Evolutionary conservation across 2,797 vertebrate species (phyloP).

Genomic region (Gymnoscopelus microlampas): DNA sequence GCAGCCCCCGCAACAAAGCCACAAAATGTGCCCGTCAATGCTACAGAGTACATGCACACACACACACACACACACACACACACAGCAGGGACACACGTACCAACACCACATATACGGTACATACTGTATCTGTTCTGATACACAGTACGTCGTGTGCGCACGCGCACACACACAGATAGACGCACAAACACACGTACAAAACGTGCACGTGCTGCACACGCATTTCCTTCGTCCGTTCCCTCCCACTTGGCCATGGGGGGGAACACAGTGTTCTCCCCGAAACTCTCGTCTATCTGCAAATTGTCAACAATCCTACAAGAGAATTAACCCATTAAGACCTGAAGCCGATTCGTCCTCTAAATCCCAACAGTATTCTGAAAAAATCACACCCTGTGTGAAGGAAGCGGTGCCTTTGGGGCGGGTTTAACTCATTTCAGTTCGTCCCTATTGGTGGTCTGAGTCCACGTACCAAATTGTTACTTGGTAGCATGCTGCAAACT

Average conservation of each 20-base stretch:
- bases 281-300: background rate
- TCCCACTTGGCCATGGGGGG: background rate
- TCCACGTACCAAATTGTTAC: too few relatives aligned
- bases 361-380: too few relatives aligned
- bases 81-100: constrained; percentile 1
- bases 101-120: constrained; percentile 1
- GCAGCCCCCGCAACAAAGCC: constrained; percentile 24
- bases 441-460: too few relatives aligned
- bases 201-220: background rate
- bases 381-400: too few relatives aligned
- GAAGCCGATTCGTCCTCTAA: too few relatives aligned
- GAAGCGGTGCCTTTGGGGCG: too few relatives aligned
- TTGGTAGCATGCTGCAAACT: too few relatives aligned
- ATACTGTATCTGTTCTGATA: background rate
- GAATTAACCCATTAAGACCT: too few relatives aligned
- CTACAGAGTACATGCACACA: background rate
- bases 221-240: background rate
- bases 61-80: constrained; percentile 3
- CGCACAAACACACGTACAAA: background rate
- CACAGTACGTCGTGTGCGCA: background rate
- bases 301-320: background rate
- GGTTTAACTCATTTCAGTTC: too few relatives aligned
- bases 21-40: constrained; percentile 6
- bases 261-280: constrained; percentile 1
- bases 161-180: background rate